Evolutionary conservation across 2,797 vertebrate genomes (phyloP), one percentile per base, ranked within the genome.

Genomic region (Chanos chanos): DNA sequence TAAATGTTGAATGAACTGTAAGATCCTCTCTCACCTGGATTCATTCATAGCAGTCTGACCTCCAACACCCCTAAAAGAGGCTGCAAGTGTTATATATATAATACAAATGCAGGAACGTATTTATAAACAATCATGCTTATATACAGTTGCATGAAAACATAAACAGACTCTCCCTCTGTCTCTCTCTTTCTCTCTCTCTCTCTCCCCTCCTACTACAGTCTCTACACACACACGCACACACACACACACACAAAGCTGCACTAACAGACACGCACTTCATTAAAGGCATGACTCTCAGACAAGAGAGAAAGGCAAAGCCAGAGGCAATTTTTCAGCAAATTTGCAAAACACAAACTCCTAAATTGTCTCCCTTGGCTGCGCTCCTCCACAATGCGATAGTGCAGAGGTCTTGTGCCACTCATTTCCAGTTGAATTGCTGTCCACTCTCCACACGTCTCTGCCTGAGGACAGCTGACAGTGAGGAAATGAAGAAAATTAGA

Each of bases 401-500:
- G 44, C 56, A 36, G 62, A 28, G 39, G 50, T 66, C 62, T 48
- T 28, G 4, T 40, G 27, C 22, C 49, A 54, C 40, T 60, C 44
- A 61, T 65, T 65, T 45, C 30, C 2, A 19, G 62, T 47, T 25
- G 60, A 70, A 61, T 44, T 55, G 51, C 51, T 56, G 62, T 66
- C 57, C 58, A 41, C 55, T 56, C 62, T 55, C 49, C 56, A 61
- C 51, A 63, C 54, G 45, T 45, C n/a, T 7, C 22, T 41, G 31
- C 66, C 66, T 15, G 13, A 60, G 36, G 55, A 54, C 28, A 28
- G 25, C 60, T 69, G 40, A 52, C 30, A 52, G 57, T 36, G 31
- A 55, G 21, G 10, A 61, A 50, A 61, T 39, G 18, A 53, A 47
- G 47, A 58, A 31, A 49, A 51, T 19, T 9, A 61, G 30, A 41